Base-by-base conservation (phyloP, 2,888 invertebrate species). In the Parasteatoda lunata region DNA sequence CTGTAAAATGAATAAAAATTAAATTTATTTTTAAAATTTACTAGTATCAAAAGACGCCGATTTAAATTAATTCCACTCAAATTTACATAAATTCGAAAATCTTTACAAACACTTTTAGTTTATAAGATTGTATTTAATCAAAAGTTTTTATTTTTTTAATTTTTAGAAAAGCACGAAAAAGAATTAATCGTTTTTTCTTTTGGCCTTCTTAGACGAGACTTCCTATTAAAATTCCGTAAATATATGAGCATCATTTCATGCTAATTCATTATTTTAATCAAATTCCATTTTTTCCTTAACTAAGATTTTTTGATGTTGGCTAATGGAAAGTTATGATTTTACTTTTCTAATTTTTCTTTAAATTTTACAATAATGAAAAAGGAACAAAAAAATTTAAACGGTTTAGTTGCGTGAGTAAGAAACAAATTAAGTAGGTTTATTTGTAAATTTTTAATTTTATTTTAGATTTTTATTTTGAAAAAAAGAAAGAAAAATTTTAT, bases 371-470 rank as follows among this genome's bases (percentile, higher is more conserved):
- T 30, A 30, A 30, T 30, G n/a, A 59, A 59, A 54, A 54, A 54
- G 13, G 13, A 59, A 59, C 9, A n/a, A 8, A 59, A n/a, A 59
- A 59, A 59, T n/a, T 52, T 54, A 70, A 78, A 78, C 70, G 78
- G 48, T 59, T 59, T 47, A 5, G 78, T 78, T 78, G 78, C 78
- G 78, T 78, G 78, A 78, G 54, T 78, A 69, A 59, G 15, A 13
- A 6, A n/a, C 30, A 78, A 69, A 71, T 71, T 78, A 69, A 30
- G 70, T 45, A 9, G 78, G 45, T 45, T 64, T 59, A 54, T 78
- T 78, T 78, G 78, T 9, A 69, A 68, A 30, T 69, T 47, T 68
- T 69, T 52, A 69, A 54, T 54, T 77, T 48, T n/a, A n/a, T 49
- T 65, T 76, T 65, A 54, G 15, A 49, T 13, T 76, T 76, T 76